These are phyloP conservation scores for Apamea sordens DNA, from an alignment of 2,888 invertebrate species.

Conservation along the genomic window DNA sequence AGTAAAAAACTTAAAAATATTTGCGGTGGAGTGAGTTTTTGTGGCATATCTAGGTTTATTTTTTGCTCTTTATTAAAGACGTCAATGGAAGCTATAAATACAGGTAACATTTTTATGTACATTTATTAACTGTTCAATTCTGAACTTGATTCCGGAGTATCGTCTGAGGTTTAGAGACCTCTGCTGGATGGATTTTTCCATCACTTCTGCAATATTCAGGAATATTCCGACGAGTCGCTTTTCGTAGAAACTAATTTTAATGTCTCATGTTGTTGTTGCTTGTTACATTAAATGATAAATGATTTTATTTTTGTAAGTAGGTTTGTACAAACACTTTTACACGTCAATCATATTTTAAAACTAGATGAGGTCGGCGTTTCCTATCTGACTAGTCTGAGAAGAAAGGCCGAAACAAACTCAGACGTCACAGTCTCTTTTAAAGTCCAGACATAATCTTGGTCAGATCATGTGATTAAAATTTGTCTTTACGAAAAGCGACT, in stretches of 20 bases:
- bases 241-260: not conserved
- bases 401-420: no score
- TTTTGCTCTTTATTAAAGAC: conserved; percentile 28
- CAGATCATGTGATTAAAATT: no score
- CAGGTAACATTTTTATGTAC: no score
- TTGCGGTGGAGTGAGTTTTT: conserved; percentile 18
- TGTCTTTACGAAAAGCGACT: no score
- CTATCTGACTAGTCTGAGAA: no score
- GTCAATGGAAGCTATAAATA: conserved; percentile 21
- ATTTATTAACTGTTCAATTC: not conserved
- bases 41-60: not conserved
- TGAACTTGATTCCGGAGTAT: not conserved
- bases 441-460: no score
- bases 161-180: not conserved
- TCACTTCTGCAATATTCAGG: not conserved
- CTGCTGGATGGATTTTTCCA: not conserved
- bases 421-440: no score
- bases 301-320: no score
- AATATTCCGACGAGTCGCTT: not conserved
- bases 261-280: not conserved
- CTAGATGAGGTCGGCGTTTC: no score
- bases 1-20: conserved; percentile 29
- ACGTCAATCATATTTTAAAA: no score
- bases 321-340: no score
- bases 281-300: no score